These are phyloP conservation scores for Sinotaia quadrata DNA, from an alignment of 2,888 invertebrate species.

Conservation along the genomic window DNA sequence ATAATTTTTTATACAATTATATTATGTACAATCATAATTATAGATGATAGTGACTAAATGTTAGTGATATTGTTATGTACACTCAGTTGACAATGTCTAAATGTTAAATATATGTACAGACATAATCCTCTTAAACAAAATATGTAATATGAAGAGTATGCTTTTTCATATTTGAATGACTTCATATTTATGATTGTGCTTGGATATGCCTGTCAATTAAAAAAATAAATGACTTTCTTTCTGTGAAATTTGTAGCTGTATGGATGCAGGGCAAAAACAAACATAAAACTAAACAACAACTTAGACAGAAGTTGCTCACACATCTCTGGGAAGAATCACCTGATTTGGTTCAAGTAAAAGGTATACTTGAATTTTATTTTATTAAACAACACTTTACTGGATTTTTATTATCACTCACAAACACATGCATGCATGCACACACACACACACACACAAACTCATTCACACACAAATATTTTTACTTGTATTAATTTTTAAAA, in stretches of 20 bases:
- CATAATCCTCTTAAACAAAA: no score
- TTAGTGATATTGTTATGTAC: no score
- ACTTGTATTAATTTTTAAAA: background rate
- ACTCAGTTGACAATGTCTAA: no score
- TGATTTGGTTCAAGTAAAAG: slow-evolving; percentile 21
- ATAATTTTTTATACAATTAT: no score
- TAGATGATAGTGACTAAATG: no score
- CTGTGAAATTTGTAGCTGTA: slow-evolving; percentile 33
- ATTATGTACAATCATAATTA: no score
- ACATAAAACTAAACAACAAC: slow-evolving; percentile 51
- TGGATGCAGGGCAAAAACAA: slow-evolving; percentile 62
- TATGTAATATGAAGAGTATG: no score
- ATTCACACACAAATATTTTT: background rate
- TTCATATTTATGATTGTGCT: no score
- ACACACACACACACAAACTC: background rate
- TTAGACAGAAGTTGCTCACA: slow-evolving; percentile 31
- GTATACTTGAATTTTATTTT: slow-evolving; percentile 8
- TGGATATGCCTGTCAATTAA: no score
- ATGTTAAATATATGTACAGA: no score
- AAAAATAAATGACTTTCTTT: no score
- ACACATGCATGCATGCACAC: background rate
- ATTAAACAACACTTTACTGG: background rate
- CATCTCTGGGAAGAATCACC: slow-evolving; percentile 31
- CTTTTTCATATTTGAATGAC: no score
- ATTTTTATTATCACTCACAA: background rate